Conservation (phyloP, 2,888 invertebrate species). For the Molanna angustata region DNA sequence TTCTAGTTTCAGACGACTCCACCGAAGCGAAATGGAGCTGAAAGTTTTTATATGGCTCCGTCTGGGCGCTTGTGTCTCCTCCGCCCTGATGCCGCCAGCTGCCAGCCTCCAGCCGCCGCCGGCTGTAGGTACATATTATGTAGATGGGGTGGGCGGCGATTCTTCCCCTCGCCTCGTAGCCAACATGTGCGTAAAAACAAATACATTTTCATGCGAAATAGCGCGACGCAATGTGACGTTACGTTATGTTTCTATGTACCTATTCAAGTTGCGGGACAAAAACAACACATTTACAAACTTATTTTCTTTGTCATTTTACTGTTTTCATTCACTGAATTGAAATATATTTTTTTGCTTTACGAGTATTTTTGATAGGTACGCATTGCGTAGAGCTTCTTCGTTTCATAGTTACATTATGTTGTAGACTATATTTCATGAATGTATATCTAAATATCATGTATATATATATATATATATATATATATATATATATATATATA, state of each 20-base stretch:
- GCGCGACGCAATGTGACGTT: neutral
- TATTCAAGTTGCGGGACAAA: too few species aligned
- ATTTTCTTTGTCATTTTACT: too few species aligned
- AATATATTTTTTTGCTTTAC: too few species aligned
- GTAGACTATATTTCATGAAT: too few species aligned
- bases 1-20: neutral
- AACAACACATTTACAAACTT: too few species aligned
- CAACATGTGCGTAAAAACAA: constrained; percentile 2
- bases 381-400: too few species aligned
- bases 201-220: neutral
- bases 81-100: constrained; percentile 31
- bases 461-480: too few species aligned
- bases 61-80: constrained; percentile 32
- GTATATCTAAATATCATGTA: too few species aligned
- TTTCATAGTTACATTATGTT: too few species aligned
- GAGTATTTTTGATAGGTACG: too few species aligned
- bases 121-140: neutral
- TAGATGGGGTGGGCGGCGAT: neutral
- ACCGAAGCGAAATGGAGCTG: constrained; percentile 3
- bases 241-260: neutral
- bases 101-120: neutral
- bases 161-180: neutral
- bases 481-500: too few species aligned
- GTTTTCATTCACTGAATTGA: too few species aligned
- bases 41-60: constrained; percentile 26